Evolutionary conservation across 2,888 invertebrate genomes (phyloP), one percentile per base, ranked within the genome.

Genomic region (Plebejus argus): DNA sequence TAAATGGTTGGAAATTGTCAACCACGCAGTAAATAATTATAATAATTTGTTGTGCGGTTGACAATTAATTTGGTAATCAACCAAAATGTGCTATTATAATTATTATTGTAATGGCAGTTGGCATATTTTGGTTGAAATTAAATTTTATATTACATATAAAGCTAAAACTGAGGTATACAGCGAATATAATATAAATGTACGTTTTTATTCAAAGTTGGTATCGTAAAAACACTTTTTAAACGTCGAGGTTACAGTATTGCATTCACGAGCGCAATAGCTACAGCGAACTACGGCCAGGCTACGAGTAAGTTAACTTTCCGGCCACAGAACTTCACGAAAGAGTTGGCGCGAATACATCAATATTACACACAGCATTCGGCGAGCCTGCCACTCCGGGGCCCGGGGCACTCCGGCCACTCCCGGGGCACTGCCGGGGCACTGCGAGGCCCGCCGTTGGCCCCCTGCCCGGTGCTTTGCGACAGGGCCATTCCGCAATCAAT

Each of bases 401-500:
- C 23, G 15, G 2, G 66, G 66, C 28, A 28, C 12, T 15, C 66
- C 28, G 15, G 23, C 12, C 61, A 28, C 5, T 28, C 23, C 18
- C 15, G 66, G 66, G 66, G 28, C 6, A 28, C 28, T 20, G 15
- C 66, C 66, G 66, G 66, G 66, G 15, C 15, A 66, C 66, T 66
- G 66, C 28, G 33, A 18, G 15, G 66, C 66, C 23, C 33, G 28
- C 53, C 53, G 15, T 66, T 66, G 66, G 66, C 66, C 18, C 66
- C 8, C 66, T 66, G 66, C 66, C 66, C 28, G 28, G 66, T 66
- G 33, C 66, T 66, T 66, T 66, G 66, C 18, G 66, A 66, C 66
- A 66, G 28, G 61, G 6, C 28, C 28, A 66, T 28, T 66, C 23
- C 66, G 71, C 71, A 39, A 71, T 71, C 71, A 71, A 71, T 71